Conservation (phyloP, 2,888 invertebrate species). For the Amblyteles armatorius region DNA sequence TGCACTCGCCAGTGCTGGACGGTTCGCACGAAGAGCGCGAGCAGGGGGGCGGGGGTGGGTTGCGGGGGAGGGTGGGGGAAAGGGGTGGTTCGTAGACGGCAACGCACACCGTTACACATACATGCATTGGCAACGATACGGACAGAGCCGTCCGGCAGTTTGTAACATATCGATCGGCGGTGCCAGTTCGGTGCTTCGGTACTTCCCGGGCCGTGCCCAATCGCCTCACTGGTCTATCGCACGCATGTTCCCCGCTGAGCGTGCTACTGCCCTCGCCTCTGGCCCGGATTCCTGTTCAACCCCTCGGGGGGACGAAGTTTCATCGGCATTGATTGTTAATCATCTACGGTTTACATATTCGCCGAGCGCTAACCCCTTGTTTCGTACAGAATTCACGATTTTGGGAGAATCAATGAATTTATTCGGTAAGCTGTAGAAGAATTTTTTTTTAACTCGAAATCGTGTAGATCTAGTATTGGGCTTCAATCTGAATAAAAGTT, state of each 20-base stretch:
- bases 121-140: slow-evolving; percentile 10
- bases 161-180: slow-evolving; percentile 53
- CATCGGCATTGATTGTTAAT: neutral
- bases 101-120: neutral
- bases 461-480: too few species aligned
- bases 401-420: neutral
- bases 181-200: slow-evolving; percentile 20
- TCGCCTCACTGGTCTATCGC: slow-evolving; percentile 9
- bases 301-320: neutral
- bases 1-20: neutral
- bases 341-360: neutral
- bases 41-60: too few species aligned
- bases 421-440: too few species aligned
- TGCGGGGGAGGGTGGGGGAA: too few species aligned
- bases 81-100: neutral
- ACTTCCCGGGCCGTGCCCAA: slow-evolving; percentile 32
- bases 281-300: slow-evolving; percentile 11
- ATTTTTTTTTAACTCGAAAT: too few species aligned
- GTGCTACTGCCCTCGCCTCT: slow-evolving; percentile 30
- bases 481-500: too few species aligned
- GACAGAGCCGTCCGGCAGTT: slow-evolving; percentile 39
- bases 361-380: neutral
- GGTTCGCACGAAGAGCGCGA: neutral
- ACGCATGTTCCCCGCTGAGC: slow-evolving; percentile 22
- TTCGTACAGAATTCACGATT: neutral